Evolutionary conservation across 2,113 vertebrate species (phyloP).

Genomic region (Scortum barcoo): DNA sequence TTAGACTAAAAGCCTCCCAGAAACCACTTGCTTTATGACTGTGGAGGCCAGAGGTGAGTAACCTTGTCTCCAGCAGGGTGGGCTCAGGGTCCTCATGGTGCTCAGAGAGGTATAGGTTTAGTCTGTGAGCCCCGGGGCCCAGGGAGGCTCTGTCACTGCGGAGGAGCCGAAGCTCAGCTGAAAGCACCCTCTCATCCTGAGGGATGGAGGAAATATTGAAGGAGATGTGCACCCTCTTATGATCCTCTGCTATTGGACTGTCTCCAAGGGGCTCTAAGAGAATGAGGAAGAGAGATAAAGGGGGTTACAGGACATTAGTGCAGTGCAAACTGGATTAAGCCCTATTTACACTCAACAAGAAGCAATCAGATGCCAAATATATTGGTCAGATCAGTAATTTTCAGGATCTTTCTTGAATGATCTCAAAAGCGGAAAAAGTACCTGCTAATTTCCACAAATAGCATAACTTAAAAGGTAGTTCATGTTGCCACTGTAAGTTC

Average conservation of each 20-base stretch:
- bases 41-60: slow-evolving; percentile 54
- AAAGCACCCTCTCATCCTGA: slow-evolving; percentile 83
- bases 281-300: slow-evolving; percentile 12
- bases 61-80: slow-evolving; percentile 80
- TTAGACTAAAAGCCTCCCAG: slow-evolving; percentile 86
- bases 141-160: slow-evolving; percentile 43
- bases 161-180: slow-evolving; percentile 85
- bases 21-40: slow-evolving; percentile 41
- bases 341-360: slow-evolving; percentile 6
- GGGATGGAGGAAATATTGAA: slow-evolving; percentile 89
- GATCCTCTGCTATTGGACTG: slow-evolving; percentile 37
- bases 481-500: not conserved
- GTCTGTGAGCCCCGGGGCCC: slow-evolving; percentile 65
- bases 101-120: slow-evolving; percentile 82
- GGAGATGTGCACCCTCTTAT: slow-evolving; percentile 74
- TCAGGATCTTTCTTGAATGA: not conserved
- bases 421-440: not conserved
- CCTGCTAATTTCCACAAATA: not conserved
- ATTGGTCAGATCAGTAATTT: not conserved
- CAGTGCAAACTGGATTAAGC: not conserved
- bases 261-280: slow-evolving; percentile 48
- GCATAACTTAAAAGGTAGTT: not conserved
- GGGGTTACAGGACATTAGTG: slow-evolving; percentile 3
- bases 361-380: not conserved
- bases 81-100: slow-evolving; percentile 53